Evolutionary conservation across 2,113 vertebrate genomes (phyloP).

Genomic region (Isurus oxyrinchus): DNA sequence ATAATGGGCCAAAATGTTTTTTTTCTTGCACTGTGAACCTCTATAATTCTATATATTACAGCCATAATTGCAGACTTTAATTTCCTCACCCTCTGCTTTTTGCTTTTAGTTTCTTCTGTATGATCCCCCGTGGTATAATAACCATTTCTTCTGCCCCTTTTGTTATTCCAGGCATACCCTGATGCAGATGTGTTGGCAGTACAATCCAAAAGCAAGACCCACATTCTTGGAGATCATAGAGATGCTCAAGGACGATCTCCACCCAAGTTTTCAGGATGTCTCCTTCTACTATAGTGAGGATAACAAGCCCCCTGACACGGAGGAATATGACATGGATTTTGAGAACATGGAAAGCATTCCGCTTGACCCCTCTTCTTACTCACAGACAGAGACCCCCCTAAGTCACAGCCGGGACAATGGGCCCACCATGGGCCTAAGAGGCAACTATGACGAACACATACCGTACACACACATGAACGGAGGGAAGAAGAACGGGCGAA

Average conservation of each 20-base stretch:
- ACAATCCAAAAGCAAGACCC: constrained; percentile 95
- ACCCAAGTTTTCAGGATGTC: constrained; percentile 80
- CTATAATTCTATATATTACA: not conserved
- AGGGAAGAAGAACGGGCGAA: constrained; percentile 88
- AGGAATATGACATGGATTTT: constrained; percentile 91
- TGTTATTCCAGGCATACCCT: constrained; percentile 68
- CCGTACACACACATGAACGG: constrained; percentile 98
- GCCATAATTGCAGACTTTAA: not conserved
- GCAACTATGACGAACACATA: constrained; percentile 84
- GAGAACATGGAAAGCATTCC: constrained; percentile 99
- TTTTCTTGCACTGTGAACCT: not conserved
- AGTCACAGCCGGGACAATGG: constrained; percentile 64
- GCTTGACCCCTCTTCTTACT: constrained; percentile 81
- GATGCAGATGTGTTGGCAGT: constrained; percentile 98
- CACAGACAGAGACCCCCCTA: constrained; percentile 71
- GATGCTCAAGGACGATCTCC: constrained; percentile 87
- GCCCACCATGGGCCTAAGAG: constrained; percentile 70
- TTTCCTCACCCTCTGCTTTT: not conserved
- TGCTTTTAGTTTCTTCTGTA: not conserved
- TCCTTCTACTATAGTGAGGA: constrained; percentile 98
- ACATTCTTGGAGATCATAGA: constrained; percentile 89
- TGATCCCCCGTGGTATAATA: not conserved
- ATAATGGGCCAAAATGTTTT: not conserved
- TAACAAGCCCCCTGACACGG: constrained; percentile 79
- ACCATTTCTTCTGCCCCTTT: not conserved